Evolutionary conservation across 2,888 invertebrate genomes (phyloP).

Genomic region (Cryptosula pallasiana): DNA sequence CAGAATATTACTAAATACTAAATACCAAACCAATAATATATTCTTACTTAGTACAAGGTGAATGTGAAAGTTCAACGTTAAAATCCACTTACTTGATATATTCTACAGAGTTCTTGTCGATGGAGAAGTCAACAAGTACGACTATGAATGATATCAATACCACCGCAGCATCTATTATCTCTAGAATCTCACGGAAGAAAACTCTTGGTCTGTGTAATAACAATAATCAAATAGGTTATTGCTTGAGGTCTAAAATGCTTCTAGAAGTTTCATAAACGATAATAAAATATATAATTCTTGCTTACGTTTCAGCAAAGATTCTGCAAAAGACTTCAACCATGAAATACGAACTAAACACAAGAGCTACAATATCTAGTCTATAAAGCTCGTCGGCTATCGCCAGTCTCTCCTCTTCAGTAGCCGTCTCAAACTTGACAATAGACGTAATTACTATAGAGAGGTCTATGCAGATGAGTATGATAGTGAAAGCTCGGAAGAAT

Average conservation of each 20-base stretch:
- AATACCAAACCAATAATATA: no score
- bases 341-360: constrained; percentile 53
- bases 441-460: constrained; percentile 42
- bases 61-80: no score
- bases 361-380: constrained; percentile 46
- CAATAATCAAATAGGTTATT: no score
- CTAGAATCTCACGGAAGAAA: constrained; percentile 52
- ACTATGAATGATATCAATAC: constrained; percentile 53
- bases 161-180: constrained; percentile 54
- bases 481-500: constrained; percentile 40
- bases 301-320: constrained; percentile 53
- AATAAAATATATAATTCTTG: no score
- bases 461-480: constrained; percentile 42
- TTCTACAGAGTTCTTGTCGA: constrained; percentile 34
- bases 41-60: no score
- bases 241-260: constrained; percentile 13
- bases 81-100: constrained; percentile 44
- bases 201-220: constrained; percentile 36
- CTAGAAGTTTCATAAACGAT: neutral
- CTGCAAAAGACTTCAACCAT: constrained; percentile 52
- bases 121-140: constrained; percentile 47
- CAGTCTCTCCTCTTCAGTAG: constrained; percentile 24
- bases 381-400: neutral
- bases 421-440: constrained; percentile 31
- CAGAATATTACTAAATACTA: no score